Evolutionary conservation across 2,113 vertebrate species (phyloP).

Genomic region (Platycercus adscitus): DNA sequence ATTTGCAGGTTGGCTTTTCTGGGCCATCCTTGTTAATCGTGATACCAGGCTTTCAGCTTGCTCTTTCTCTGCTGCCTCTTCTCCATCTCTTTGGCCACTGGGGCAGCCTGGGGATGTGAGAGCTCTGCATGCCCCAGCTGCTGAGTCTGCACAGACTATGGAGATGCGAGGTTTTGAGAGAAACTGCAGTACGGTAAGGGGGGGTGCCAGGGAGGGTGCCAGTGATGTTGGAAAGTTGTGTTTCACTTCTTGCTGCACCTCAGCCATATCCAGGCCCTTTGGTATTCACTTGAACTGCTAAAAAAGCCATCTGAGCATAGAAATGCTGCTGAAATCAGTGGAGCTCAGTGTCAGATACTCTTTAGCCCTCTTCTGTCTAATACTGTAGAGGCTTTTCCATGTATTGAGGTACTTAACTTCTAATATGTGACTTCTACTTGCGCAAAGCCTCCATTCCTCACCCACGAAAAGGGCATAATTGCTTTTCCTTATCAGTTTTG

Average conservation of each 20-base stretch:
- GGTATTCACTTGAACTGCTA: not conserved
- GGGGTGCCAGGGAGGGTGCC: not conserved
- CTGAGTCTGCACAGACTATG: not conserved
- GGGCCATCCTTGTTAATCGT: not conserved
- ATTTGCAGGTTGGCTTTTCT: not conserved
- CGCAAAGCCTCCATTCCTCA: not conserved
- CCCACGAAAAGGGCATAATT: not conserved
- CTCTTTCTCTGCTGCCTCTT: not conserved
- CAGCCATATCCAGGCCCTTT: rapidly evolving
- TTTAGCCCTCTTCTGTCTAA: not conserved
- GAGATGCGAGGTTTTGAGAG: not conserved
- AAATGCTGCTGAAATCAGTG: not conserved
- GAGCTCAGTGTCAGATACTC: not conserved
- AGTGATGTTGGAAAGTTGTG: not conserved
- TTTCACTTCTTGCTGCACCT: not conserved
- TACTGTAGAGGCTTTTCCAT: not conserved
- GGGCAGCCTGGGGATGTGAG: not conserved
- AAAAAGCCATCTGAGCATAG: not conserved
- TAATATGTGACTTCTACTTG: not conserved
- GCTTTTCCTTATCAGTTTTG: not conserved
- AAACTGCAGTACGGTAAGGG: not conserved
- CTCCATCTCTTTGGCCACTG: not conserved
- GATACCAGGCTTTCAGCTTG: not conserved
- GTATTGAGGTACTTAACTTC: not conserved
- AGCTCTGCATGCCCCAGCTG: rapidly evolving